These are phyloP conservation scores for Perizoma affinitatum DNA, from an alignment of 2,888 invertebrate species.

Conservation along the genomic window DNA sequence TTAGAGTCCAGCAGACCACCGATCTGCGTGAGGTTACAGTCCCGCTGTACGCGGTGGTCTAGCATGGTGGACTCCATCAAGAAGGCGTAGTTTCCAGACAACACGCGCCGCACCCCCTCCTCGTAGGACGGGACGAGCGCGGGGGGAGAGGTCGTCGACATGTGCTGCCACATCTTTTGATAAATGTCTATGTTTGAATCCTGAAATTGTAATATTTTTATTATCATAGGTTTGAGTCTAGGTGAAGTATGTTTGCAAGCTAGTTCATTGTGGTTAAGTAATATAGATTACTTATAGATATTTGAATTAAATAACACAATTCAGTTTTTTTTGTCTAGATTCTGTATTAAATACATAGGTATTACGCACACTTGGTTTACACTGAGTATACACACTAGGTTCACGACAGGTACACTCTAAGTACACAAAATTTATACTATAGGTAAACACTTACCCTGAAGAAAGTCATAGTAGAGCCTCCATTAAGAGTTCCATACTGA, in stretches of 20 bases:
- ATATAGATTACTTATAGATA: no score
- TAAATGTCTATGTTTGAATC: slow-evolving; percentile 96
- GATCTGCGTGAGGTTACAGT: slow-evolving; percentile 98
- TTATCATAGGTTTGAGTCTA: no score
- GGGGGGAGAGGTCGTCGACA: slow-evolving; percentile 90
- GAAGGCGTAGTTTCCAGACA: slow-evolving; percentile 97
- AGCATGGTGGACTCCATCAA: slow-evolving; percentile 99
- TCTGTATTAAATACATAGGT: no score
- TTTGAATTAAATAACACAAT: no score
- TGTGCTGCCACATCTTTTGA: slow-evolving; percentile 97
- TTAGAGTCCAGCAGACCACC: slow-evolving; percentile 88
- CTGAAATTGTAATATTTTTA: slow-evolving; percentile 59
- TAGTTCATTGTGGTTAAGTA: no score
- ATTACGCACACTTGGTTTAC: not conserved
- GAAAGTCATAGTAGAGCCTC: slow-evolving; percentile 98
- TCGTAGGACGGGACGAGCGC: slow-evolving; percentile 96
- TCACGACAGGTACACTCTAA: not conserved
- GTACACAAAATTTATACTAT: no score
- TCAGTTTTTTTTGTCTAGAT: no score
- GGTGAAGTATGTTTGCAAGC: no score
- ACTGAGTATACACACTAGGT: not conserved
- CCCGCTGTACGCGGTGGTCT: slow-evolving; percentile 96
- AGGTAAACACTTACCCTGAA: slow-evolving; percentile 87
- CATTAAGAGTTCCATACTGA: slow-evolving; percentile 95
- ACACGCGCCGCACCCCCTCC: slow-evolving; percentile 94